phyloP scores from a whole-genome alignment of 2,888 invertebrate genomes.

The Chirona hameri region DNA sequence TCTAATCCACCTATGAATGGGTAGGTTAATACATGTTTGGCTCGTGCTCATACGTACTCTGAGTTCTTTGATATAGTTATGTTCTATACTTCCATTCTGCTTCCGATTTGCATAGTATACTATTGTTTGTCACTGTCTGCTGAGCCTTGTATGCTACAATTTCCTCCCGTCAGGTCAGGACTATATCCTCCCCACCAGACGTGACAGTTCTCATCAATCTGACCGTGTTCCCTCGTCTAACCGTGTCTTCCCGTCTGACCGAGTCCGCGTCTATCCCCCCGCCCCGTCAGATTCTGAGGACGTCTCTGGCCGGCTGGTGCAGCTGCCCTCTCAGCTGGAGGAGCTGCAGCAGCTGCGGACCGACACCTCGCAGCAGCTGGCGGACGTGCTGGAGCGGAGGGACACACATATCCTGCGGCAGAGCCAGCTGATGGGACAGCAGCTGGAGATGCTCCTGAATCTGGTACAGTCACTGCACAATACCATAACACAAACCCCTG shows the following conservation, averaged over 20 bases:
- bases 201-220: too few relatives aligned
- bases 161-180: too few relatives aligned
- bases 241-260: too few relatives aligned
- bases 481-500: conserved; percentile 49
- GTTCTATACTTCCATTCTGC: too few relatives aligned
- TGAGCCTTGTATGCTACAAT: too few relatives aligned
- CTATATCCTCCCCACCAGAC: too few relatives aligned
- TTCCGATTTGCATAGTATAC: too few relatives aligned
- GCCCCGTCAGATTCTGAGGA: not conserved
- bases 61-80: too few relatives aligned
- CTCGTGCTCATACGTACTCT: too few relatives aligned
- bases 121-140: too few relatives aligned
- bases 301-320: not conserved
- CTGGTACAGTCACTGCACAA: not conserved
- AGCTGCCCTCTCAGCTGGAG: not conserved
- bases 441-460: not conserved
- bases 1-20: not conserved
- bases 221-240: too few relatives aligned
- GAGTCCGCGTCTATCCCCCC: not conserved
- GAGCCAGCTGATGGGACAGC: not conserved
- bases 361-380: not conserved
- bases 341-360: not conserved
- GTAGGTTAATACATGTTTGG: not conserved
- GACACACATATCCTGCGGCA: not conserved
- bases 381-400: not conserved